Conservation (phyloP, 2,888 invertebrate species). For the Andrena hattorfiana region DNA sequence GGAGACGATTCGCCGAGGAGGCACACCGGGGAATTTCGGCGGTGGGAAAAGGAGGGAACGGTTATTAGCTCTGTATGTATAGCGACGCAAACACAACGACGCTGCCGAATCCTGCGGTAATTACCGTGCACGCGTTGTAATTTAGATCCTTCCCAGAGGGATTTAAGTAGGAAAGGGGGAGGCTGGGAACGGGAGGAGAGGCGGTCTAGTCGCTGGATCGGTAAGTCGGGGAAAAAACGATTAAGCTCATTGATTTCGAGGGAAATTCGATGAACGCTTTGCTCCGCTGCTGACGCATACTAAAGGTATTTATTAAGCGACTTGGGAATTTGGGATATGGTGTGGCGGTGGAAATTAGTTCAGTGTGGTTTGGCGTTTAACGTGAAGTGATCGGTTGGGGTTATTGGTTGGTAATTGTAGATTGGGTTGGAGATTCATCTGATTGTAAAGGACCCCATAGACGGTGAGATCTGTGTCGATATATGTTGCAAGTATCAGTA, state of each 20-base stretch:
- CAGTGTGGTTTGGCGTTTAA: neutral
- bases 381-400: neutral
- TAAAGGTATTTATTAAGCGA: neutral
- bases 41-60: constrained; percentile 29
- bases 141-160: constrained; percentile 57
- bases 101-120: constrained; percentile 65
- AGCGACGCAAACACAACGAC: constrained; percentile 45
- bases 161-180: constrained; percentile 51
- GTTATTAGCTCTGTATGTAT: constrained; percentile 56
- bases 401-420: no score
- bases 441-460: no score
- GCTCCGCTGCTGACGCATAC: neutral
- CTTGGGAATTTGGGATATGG: neutral
- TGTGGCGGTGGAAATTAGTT: neutral
- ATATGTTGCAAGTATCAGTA: no score
- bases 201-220: neutral
- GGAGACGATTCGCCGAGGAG: constrained; percentile 5
- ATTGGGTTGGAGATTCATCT: no score
- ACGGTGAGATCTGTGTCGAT: no score
- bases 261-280: constrained; percentile 39
- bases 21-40: constrained; percentile 11
- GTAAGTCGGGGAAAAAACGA: constrained; percentile 45
- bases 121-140: constrained; percentile 66
- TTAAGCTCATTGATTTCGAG: constrained; percentile 53
- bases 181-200: neutral